phyloP scores from a whole-genome alignment of 2,797 vertebrate species.

The Prunella strophiata region DNA sequence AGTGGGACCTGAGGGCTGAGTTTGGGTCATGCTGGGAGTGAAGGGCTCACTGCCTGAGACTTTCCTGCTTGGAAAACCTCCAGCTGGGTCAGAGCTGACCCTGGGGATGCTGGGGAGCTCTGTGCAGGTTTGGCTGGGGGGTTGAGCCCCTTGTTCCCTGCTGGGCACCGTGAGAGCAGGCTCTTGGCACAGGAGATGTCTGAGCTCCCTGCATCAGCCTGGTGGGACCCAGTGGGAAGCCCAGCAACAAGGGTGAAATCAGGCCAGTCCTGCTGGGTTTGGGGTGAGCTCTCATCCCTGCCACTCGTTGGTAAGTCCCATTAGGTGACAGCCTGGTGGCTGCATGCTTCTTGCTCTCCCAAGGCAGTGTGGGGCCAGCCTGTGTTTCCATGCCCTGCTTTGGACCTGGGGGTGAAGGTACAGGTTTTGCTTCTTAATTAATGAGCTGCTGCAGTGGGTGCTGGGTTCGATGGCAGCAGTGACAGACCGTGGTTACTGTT shows the following conservation, averaged over 20 bases:
- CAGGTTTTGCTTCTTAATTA: neutral
- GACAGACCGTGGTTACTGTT: neutral
- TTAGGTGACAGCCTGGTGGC: neutral
- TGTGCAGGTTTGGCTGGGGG: neutral
- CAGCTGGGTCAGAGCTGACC: neutral
- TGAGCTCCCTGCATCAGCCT: neutral
- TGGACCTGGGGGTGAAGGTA: rapidly evolving
- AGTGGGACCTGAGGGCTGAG: neutral
- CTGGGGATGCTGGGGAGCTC: neutral
- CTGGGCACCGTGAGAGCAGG: neutral
- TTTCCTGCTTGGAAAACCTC: neutral
- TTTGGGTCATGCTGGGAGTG: neutral
- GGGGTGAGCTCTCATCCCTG: neutral
- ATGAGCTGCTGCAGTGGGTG: neutral
- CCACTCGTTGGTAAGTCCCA: neutral
- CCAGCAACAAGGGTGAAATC: neutral
- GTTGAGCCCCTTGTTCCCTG: neutral
- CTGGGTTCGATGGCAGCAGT: neutral
- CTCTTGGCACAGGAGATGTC: rapidly evolving
- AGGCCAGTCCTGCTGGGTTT: rapidly evolving
- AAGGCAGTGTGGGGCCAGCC: rapidly evolving
- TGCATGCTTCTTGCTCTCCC: rapidly evolving
- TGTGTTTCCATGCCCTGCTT: neutral
- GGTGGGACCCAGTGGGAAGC: neutral
- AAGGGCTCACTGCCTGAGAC: rapidly evolving